Percentiles rank a stretch among this genome's conserved stretches.
Conservation (phyloP, 2,888 invertebrate species). For the Calephelis perditalis region DNA sequence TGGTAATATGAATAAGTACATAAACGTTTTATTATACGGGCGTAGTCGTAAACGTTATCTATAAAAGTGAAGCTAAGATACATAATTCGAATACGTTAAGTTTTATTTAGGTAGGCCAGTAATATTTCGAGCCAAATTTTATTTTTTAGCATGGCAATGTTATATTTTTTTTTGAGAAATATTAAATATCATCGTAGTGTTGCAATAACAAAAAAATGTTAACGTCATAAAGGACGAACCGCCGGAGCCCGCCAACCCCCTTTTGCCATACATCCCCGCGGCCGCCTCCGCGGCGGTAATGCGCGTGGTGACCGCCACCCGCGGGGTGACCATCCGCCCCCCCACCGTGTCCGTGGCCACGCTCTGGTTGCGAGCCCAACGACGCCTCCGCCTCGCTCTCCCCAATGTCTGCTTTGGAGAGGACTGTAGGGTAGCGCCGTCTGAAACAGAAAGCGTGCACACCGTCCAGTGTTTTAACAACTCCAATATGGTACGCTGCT, state of each 20-base stretch:
- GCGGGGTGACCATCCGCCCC: constrained; percentile 31
- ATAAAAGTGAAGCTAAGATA: no score
- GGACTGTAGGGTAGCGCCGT: constrained; percentile 53
- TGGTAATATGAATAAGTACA: no score
- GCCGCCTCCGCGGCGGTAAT: constrained; percentile 47
- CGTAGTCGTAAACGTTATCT: no score
- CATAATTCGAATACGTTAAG: no score
- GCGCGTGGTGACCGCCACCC: constrained; percentile 37
- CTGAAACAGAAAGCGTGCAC: constrained; percentile 49
- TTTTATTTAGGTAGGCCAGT: no score
- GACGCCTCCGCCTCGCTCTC: constrained; percentile 44
- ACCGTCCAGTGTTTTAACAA: constrained; percentile 59
- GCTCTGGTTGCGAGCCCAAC: constrained; percentile 40
- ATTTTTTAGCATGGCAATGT: no score
- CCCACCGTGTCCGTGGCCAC: constrained; percentile 24
- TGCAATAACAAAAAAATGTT: constrained; percentile 6
- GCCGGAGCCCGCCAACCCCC: constrained; percentile 44
- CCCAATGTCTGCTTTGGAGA: constrained; percentile 52
- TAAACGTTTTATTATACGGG: no score
- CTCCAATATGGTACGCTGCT: constrained; percentile 59
- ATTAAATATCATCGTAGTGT: no score
- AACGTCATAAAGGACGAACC: constrained; percentile 47
- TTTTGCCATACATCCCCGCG: constrained; percentile 53
- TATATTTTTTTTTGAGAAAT: no score
- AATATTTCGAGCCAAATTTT: no score